These are phyloP conservation scores for Cladopsammia gracilis DNA, from an alignment of 64 coral and sea anemone species.

Conservation along the genomic window DNA sequence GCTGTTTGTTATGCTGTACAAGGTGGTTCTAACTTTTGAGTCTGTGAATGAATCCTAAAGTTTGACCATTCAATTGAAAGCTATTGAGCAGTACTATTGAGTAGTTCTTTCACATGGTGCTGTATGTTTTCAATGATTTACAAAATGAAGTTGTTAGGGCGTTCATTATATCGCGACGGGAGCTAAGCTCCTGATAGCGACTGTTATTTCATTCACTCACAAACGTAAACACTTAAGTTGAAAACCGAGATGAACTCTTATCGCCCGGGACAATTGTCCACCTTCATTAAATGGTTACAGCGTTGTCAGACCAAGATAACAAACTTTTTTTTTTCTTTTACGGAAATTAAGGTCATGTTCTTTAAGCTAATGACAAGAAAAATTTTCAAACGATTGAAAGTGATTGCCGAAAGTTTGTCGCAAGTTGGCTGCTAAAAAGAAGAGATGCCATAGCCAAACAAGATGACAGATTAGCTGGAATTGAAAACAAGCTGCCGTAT, in stretches of 20 bases:
- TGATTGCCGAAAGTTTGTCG: background rate
- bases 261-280: background rate
- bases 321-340: background rate
- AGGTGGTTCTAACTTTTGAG: too few relatives aligned
- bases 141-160: too few relatives aligned
- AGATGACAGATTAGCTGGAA: background rate
- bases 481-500: background rate
- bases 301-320: background rate
- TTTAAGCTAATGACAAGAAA: background rate
- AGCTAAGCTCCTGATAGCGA: too few relatives aligned
- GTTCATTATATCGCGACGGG: too few relatives aligned
- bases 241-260: background rate
- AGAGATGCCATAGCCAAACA: background rate
- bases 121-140: too few relatives aligned
- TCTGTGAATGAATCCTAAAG: too few relatives aligned
- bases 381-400: background rate
- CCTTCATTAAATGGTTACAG: background rate
- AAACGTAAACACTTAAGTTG: too few relatives aligned
- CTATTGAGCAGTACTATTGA: too few relatives aligned
- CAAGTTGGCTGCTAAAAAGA: background rate
- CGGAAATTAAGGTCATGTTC: conserved; percentile 1
- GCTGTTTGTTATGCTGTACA: too few relatives aligned
- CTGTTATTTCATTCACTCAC: too few relatives aligned
- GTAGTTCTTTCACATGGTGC: too few relatives aligned
- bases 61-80: too few relatives aligned